Conservation (phyloP, 2,888 invertebrate genomes). For the Sminthurinus aureus region DNA sequence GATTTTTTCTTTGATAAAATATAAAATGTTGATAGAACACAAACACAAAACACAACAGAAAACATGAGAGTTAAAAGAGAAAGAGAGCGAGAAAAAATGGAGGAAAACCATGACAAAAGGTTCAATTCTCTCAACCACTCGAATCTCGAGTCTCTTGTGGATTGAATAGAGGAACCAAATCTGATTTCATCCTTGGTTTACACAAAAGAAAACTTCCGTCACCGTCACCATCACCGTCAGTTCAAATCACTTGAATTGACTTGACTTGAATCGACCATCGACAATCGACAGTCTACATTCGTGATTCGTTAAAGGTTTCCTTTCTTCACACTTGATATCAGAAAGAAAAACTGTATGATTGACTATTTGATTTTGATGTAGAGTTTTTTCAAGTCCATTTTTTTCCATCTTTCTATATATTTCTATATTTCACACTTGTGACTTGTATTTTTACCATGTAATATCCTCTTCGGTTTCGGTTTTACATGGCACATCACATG, state of each 20-base stretch:
- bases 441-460: background rate
- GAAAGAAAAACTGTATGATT: background rate
- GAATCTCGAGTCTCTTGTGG: background rate
- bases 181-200: slow-evolving; percentile 23
- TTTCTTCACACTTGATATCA: background rate
- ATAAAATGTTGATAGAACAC: background rate
- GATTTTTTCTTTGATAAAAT: background rate
- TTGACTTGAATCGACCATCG: background rate
- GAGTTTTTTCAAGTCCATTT: background rate
- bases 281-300: background rate
- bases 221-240: background rate
- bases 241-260: slow-evolving; percentile 18
- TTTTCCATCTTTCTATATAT: background rate
- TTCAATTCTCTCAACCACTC: slow-evolving; percentile 8
- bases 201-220: slow-evolving; percentile 29
- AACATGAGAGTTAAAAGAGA: background rate
- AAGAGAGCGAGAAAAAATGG: slow-evolving; percentile 10
- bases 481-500: background rate
- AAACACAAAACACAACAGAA: too few species aligned
- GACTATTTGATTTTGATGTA: background rate
- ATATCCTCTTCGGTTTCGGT: background rate
- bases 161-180: slow-evolving; percentile 20
- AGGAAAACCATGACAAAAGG: slow-evolving; percentile 22
- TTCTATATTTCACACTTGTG: background rate
- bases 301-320: too few species aligned